A percentile compares a stretch with the other conserved stretches of the same genome.
These are phyloP conservation scores for Elmis aenea DNA, from an alignment of 2,888 invertebrate species.

Conservation along the genomic window DNA sequence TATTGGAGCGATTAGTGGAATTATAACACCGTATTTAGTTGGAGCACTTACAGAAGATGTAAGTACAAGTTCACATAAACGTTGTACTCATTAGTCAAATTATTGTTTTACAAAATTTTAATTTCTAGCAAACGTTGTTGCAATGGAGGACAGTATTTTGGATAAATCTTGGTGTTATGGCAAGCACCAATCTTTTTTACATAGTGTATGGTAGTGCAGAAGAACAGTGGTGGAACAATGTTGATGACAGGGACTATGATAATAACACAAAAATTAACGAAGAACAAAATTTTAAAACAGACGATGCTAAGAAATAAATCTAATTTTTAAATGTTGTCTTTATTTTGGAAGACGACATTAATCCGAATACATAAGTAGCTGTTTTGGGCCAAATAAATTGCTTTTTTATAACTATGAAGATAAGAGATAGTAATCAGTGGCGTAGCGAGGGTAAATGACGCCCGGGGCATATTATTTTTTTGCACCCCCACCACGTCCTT, in stretches of 20 bases:
- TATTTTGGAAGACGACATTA: no score
- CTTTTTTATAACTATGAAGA: no score
- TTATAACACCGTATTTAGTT: slow-evolving; percentile 56
- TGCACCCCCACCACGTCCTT: no score
- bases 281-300: no score
- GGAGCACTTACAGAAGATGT: slow-evolving; percentile 58
- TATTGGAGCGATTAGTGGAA: slow-evolving; percentile 57
- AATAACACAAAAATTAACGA: no score
- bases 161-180: slow-evolving; percentile 67
- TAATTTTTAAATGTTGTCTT: no score
- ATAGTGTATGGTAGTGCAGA: slow-evolving; percentile 68
- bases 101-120: slow-evolving; percentile 11
- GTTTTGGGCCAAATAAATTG: no score
- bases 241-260: slow-evolving; percentile 33
- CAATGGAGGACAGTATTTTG: slow-evolving; percentile 80
- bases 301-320: no score
- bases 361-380: no score
- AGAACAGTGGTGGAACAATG: slow-evolving; percentile 71
- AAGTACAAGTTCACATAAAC: slow-evolving; percentile 39
- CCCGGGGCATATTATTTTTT: no score
- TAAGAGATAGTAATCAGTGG: no score
- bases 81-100: neutral
- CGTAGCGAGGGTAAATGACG: no score
- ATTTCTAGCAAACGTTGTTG: slow-evolving; percentile 54
- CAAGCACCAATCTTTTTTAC: slow-evolving; percentile 64